phyloP scores from a whole-genome alignment of 2,113 vertebrate genomes.

The Tretioscincus oriximinensis region DNA sequence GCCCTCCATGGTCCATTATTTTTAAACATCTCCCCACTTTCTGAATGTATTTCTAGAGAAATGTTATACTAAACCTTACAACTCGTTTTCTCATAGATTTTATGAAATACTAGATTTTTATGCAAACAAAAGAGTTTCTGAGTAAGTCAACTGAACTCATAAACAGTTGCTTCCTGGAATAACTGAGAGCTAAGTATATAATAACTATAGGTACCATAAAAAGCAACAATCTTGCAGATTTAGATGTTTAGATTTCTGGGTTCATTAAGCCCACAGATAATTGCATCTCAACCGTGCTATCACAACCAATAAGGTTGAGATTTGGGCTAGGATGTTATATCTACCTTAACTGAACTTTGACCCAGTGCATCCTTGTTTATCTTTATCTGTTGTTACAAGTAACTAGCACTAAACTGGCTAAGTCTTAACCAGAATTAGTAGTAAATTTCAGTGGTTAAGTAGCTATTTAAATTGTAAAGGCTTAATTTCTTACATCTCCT shows the following conservation, averaged over 20 bases:
- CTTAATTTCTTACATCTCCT: too few species aligned
- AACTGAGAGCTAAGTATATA: neutral
- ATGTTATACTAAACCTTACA: neutral
- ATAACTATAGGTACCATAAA: conserved; percentile 7
- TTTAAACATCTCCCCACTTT: neutral
- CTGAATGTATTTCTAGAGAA: neutral
- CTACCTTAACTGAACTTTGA: too few species aligned
- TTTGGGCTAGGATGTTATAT: neutral
- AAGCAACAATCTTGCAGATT: neutral
- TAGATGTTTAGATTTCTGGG: neutral
- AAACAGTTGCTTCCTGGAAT: conserved; percentile 3
- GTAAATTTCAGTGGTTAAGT: too few species aligned
- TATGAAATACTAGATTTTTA: neutral
- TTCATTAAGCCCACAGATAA: neutral
- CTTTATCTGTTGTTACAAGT: neutral
- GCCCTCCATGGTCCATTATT: neutral
- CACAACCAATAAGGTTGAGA: neutral
- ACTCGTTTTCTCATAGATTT: neutral
- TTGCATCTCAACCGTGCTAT: neutral
- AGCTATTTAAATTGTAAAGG: too few species aligned
- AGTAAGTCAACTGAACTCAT: neutral
- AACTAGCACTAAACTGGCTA: neutral
- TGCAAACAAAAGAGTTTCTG: neutral
- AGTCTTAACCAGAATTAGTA: neutral
- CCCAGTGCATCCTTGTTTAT: too few species aligned